These are phyloP conservation scores for Rhingia campestris DNA, from an alignment of 2,888 invertebrate genomes.

Conservation along the genomic window DNA sequence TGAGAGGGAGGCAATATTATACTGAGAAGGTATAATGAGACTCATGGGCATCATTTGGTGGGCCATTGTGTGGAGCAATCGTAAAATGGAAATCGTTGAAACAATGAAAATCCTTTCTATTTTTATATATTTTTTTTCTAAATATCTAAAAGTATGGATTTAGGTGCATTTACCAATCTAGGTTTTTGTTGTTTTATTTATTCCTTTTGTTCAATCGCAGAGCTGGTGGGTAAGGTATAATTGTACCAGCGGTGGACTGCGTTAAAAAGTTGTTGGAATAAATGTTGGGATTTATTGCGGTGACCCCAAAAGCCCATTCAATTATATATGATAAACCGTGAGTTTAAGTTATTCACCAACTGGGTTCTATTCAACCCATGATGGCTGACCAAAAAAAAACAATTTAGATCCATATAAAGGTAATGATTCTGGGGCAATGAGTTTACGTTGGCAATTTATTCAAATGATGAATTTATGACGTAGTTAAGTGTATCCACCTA, in stretches of 20 bases:
- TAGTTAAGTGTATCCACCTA: too few relatives aligned
- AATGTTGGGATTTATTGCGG: constrained; percentile 57
- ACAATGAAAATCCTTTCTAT: constrained; percentile 63
- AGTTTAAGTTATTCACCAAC: constrained; percentile 55
- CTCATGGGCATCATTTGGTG: constrained; percentile 67
- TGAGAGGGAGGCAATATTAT: constrained; percentile 38
- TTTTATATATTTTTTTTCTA: constrained; percentile 37
- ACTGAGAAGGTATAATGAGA: constrained; percentile 67
- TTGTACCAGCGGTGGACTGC: constrained; percentile 48
- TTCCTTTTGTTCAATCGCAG: constrained; percentile 46
- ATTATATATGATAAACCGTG: constrained; percentile 52
- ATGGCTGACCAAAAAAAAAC: not conserved
- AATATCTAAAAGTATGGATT: constrained; percentile 18
- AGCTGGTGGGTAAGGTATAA: constrained; percentile 49
- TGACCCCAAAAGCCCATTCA: constrained; percentile 45
- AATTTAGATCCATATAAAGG: not conserved
- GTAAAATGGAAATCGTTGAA: constrained; percentile 71
- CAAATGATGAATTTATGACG: too few relatives aligned
- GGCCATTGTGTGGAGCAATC: constrained; percentile 58
- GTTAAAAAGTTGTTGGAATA: constrained; percentile 52
- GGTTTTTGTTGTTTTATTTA: not conserved
- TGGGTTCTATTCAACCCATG: constrained; percentile 42
- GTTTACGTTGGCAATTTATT: too few relatives aligned
- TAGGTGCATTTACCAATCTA: not conserved
- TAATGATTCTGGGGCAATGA: too few relatives aligned